These are phyloP conservation scores for Gasterosteus aculeatus DNA, from an alignment of 2,113 vertebrate genomes.

Conservation along the genomic window DNA sequence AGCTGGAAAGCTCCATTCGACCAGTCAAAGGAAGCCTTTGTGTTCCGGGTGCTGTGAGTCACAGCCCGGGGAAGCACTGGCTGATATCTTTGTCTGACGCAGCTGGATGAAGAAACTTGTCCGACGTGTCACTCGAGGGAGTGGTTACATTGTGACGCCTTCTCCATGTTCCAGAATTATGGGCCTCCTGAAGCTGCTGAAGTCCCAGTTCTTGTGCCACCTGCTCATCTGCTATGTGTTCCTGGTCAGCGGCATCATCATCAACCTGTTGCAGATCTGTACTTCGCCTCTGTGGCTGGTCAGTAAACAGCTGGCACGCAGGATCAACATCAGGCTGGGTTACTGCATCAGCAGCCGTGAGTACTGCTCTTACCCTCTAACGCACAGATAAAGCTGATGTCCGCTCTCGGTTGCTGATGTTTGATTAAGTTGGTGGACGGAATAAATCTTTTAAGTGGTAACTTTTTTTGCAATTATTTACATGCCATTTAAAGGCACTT, in stretches of 20 bases:
- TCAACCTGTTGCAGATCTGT: slow-evolving; percentile 91
- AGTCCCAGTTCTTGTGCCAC: slow-evolving; percentile 92
- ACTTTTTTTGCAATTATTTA: not conserved
- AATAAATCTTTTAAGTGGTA: not conserved
- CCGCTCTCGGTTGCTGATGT: not conserved
- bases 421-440: not conserved
- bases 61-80: not conserved
- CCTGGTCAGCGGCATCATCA: slow-evolving; percentile 89
- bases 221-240: slow-evolving; percentile 95
- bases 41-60: slow-evolving; percentile 7
- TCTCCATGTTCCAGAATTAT: slow-evolving; percentile 74
- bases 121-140: not conserved
- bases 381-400: not conserved
- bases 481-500: not conserved
- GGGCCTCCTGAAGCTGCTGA: slow-evolving; percentile 88
- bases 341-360: slow-evolving; percentile 95
- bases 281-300: slow-evolving; percentile 90
- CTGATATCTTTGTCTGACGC: not conserved
- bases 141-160: not conserved
- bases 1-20: slow-evolving; percentile 58
- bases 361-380: slow-evolving; percentile 39
- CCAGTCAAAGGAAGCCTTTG: slow-evolving; percentile 52
- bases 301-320: slow-evolving; percentile 90
- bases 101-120: not conserved
- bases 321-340: slow-evolving; percentile 90